Evolutionary conservation across 2,888 invertebrate species (phyloP).

Genomic region (Octodonta nipae): DNA sequence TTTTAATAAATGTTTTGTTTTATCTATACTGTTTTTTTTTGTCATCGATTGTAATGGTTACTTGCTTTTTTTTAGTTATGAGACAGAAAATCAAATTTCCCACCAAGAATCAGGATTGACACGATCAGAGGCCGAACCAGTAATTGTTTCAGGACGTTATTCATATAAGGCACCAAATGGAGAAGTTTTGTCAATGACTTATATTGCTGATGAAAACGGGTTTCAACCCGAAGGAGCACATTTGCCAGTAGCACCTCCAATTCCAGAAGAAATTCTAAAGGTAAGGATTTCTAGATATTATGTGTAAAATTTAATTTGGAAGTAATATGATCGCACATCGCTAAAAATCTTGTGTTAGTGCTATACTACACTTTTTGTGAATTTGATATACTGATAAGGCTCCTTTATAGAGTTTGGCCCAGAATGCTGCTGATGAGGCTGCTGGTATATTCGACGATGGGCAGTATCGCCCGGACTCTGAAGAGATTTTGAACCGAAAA

Average conservation of each 20-base stretch:
- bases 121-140: slow-evolving; percentile 52
- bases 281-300: slow-evolving; percentile 9
- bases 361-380: neutral
- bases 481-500: slow-evolving; percentile 4
- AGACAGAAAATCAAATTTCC: slow-evolving; percentile 40
- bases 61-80: slow-evolving; percentile 32
- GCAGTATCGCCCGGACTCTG: slow-evolving; percentile 23
- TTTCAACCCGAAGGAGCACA: slow-evolving; percentile 65
- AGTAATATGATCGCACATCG: too few relatives aligned
- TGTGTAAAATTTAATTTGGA: too few relatives aligned
- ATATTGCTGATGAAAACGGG: slow-evolving; percentile 59
- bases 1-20: too few relatives aligned
- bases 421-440: slow-evolving; percentile 40
- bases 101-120: slow-evolving; percentile 43
- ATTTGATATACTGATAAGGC: neutral
- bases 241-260: slow-evolving; percentile 38
- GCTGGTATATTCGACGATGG: slow-evolving; percentile 41
- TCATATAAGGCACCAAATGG: slow-evolving; percentile 40
- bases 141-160: slow-evolving; percentile 37
- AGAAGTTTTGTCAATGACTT: slow-evolving; percentile 34
- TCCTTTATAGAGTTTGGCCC: slow-evolving; percentile 6
- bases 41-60: too few relatives aligned
- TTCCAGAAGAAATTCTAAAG: slow-evolving; percentile 20
- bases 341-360: too few relatives aligned
- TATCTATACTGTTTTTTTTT: too few relatives aligned